Evolutionary conservation across 2,888 invertebrate genomes (phyloP).

Genomic region (Spodoptera picta): DNA sequence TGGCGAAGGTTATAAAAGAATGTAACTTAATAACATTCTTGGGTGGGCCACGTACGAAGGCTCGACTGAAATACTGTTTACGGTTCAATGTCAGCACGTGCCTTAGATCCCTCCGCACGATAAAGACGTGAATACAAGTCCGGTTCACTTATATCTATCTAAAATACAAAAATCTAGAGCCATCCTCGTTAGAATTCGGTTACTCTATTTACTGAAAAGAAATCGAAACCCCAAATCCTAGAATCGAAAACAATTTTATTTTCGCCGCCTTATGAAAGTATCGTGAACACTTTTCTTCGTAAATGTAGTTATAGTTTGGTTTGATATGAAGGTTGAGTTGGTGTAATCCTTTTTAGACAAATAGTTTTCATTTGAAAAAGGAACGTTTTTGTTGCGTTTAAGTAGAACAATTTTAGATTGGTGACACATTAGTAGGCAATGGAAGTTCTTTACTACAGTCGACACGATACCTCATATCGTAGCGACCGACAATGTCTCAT

Average conservation of each 20-base stretch:
- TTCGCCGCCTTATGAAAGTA: slow-evolving; percentile 12
- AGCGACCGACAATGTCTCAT: slow-evolving; percentile 15
- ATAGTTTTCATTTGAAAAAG: slow-evolving; percentile 12
- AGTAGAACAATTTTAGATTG: slow-evolving; percentile 20
- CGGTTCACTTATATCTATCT: slow-evolving; percentile 34
- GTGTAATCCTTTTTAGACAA: slow-evolving; percentile 7
- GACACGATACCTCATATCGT: slow-evolving; percentile 30
- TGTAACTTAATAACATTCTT: slow-evolving; percentile 67
- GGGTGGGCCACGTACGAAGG: slow-evolving; percentile 59
- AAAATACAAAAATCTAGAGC: slow-evolving; percentile 22
- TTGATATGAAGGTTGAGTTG: not conserved
- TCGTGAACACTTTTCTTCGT: slow-evolving; percentile 4
- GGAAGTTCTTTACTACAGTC: slow-evolving; percentile 6
- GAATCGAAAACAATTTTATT: slow-evolving; percentile 14
- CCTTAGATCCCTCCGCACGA: slow-evolving; percentile 50
- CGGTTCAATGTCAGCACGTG: slow-evolving; percentile 59
- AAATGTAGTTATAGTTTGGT: slow-evolving; percentile 11
- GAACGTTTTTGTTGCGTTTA: not conserved
- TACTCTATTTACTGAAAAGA: slow-evolving; percentile 14
- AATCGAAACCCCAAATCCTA: slow-evolving; percentile 19
- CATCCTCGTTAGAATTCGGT: slow-evolving; percentile 31
- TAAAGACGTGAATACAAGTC: slow-evolving; percentile 45
- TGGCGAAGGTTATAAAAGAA: slow-evolving; percentile 65
- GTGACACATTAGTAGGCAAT: slow-evolving; percentile 16
- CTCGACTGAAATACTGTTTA: slow-evolving; percentile 60